These are phyloP conservation scores for Symphodus melops DNA, from an alignment of 2,113 vertebrate genomes.

Conservation along the genomic window DNA sequence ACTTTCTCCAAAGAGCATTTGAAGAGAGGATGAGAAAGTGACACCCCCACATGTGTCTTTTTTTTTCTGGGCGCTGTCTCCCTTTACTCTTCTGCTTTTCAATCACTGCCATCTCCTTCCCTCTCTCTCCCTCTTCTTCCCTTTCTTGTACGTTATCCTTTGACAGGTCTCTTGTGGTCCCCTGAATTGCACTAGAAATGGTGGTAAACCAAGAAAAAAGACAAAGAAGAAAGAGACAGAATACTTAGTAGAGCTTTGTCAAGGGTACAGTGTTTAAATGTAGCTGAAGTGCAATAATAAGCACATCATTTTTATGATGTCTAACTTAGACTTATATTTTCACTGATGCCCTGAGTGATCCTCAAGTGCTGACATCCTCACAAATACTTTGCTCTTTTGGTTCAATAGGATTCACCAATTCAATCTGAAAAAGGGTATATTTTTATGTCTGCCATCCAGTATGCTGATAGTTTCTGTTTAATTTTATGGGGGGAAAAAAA, in stretches of 20 bases:
- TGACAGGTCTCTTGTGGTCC: constrained; percentile 81
- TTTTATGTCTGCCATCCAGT: neutral
- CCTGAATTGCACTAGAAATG: constrained; percentile 75
- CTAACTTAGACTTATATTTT: constrained; percentile 32
- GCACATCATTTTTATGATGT: constrained; percentile 4
- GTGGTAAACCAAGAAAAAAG: constrained; percentile 65
- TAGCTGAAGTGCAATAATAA: constrained; percentile 59
- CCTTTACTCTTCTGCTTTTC: constrained; percentile 68
- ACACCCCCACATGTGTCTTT: constrained; percentile 72
- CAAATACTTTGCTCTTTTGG: neutral
- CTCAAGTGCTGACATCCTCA: constrained; percentile 9
- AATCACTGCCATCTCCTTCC: constrained; percentile 64
- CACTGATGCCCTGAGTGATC: constrained; percentile 7
- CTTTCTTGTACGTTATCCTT: constrained; percentile 41
- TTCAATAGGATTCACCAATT: constrained; percentile 14
- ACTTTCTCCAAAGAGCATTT: constrained; percentile 85
- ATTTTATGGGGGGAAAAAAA: neutral
- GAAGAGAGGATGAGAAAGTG: constrained; percentile 80
- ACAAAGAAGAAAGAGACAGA: constrained; percentile 46
- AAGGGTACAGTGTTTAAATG: constrained; percentile 57
- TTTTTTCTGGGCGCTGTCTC: constrained; percentile 48
- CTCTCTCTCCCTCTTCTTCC: constrained; percentile 34
- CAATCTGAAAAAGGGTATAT: neutral
- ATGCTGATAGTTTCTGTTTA: constrained; percentile 19
- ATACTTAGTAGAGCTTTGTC: constrained; percentile 63